Evolutionary conservation across 2,888 invertebrate species (phyloP), one percentile per base, ranked within the genome.

Genomic region (Anthrax anthrax): DNA sequence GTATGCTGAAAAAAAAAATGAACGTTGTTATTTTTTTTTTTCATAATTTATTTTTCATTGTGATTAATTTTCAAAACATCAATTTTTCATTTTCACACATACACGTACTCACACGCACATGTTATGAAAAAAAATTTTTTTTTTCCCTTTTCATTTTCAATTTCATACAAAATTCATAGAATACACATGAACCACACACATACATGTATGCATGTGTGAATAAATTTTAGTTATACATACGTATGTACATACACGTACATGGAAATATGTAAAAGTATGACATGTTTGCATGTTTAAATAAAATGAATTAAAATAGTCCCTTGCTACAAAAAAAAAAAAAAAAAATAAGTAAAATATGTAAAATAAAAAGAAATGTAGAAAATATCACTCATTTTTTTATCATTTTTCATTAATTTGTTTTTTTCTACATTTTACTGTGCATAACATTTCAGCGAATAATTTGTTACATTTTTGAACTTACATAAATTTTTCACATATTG

Each of bases 1-100:
- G n/a, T n/a, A n/a, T n/a, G n/a, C n/a, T n/a, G n/a, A n/a, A n/a
- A n/a, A n/a, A n/a, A n/a, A n/a, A n/a, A n/a, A n/a, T 23, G 23
- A 23, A 23, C 69, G 10, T 32, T 32, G 8, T 32, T 32, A 12
- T 32, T 32, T 32, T 32, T 32, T 9, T 32, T 12, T 32, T 32
- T 32, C 29, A 32, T 32, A 32, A 32, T 32, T 4, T 8, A 37
- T 14, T 37, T 16, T 16, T 37, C 37, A n/a, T 37, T 16, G n/a
- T 37, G 37, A 16, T 16, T 37, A 16, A 17, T 37, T 37, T 5
- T n/a, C 16, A 37, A 37, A 6, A 37, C n/a, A 16, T 17, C 16
- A 16, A 12, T 37, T 37, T 34, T 37, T 37, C 13, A 5, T 17
- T 37, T 37, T 9, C 12, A 32, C 9, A 32, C 8, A 32, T 12